Base-by-base conservation (phyloP, 2,797 vertebrate species). In the Poeciliopsis presidionis region DNA sequence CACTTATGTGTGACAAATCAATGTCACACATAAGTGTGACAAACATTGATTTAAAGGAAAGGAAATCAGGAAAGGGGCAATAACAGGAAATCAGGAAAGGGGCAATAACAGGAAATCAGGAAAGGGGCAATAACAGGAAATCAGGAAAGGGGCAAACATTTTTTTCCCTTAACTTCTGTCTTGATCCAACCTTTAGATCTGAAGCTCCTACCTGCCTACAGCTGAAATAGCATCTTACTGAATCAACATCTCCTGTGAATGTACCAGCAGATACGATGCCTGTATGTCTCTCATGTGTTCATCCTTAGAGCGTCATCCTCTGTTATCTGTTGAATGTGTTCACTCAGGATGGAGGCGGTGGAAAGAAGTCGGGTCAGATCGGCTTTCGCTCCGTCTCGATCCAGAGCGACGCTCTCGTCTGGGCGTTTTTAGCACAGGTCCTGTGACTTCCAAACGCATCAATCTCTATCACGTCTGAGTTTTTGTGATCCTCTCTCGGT, bases 381-480 rank as follows among this genome's bases (percentile, higher is more conserved):
- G 1, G 16, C 7, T 63, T 36, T 63, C 33, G 4, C 63, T 65
- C 63, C 63, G 39, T 39, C 20, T 22, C 14, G 67, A 70, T n/a
- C n/a, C 41, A 43, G 67, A 70, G 67, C 18, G 71, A 70, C 61
- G 45, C 5, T 57, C 81, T 76, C 6, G 12, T 86, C 33, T 73
- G 73, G 80, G 79, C 59, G 63, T 74, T 84, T 59, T 86, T 73
- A 65, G 72, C 81, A 89, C 81, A 78, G 84, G 86, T 87, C 86
- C 79, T 74, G 43, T 67, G 84, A 88, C 91, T 87, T 87, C 81
- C 85, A 72, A 63, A 88, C 74, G 79, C 86, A 91, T 91, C 84
- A 84, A 92, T 93, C 85, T 92, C 84, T 14, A 85, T 92, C 87
- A 90, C 28, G 88, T 89, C 88, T 88, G 63, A 22, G 80, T 9